Base-by-base conservation (phyloP, 2,888 invertebrate species). In the Vanessa cardui region DNA sequence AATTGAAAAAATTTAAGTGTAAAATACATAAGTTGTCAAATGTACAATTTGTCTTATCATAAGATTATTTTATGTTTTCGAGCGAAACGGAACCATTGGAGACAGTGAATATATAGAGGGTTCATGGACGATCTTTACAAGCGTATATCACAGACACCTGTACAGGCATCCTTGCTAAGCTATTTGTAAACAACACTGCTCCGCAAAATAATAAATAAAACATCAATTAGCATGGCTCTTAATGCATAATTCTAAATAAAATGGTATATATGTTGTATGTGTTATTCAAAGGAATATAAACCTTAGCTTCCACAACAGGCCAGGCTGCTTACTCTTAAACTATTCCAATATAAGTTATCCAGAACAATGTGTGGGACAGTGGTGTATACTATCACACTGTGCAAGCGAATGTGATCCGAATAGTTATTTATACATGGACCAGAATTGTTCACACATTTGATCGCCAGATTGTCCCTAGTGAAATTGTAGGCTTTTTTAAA, bases 271-370 rank as follows among this genome's bases (percentile, higher is more conserved):
- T 9, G 39, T 56, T 56, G 56, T 56, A 56, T 52, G 9, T 18
- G 12, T 39, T 33, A 12, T 39, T 39, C 39, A 39, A 47, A 66
- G 63, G 66, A 58, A 70, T 58, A 64, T 56, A 52, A 59, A 58
- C 44, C 16, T 45, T 60, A 68, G 31, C 26, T 54, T 66, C 65
- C 58, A 60, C 69, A 76, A 73, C 71, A 74, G 74, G 73, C 73
- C 75, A 74, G 73, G 73, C 77, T 77, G 77, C 82, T 83, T 79
- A 85, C 79, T 80, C 83, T 84, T 88, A 88, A 82, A 85, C 85
- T 85, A 86, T 83, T 82, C 82, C 83, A 82, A 79, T 80, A 91
- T 92, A 92, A 92, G 92, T 92, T 92, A 92, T 92, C 92, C 92
- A 92, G 92, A 92, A 92, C 91, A 90, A 80, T 91, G 90, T 81